A percentile compares a stretch with the other conserved stretches of the same genome.
Evolutionary conservation across 2,113 vertebrate species (phyloP).

Genomic region (Phaethon lepturus): DNA sequence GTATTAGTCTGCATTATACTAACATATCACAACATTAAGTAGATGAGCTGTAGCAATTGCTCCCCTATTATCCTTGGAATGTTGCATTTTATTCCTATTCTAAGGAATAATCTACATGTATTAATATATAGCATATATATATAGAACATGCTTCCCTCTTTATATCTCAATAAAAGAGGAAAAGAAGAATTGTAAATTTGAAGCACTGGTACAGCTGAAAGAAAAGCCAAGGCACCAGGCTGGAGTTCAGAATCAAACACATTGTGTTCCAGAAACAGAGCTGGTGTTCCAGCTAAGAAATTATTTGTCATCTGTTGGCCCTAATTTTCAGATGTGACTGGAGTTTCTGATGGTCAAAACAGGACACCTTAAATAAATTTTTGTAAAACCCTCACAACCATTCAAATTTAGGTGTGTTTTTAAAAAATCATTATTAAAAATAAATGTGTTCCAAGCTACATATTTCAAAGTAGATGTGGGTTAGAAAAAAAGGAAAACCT

Average conservation of each 20-base stretch:
- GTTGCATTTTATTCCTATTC: background rate
- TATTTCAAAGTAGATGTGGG: background rate
- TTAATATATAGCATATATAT: background rate
- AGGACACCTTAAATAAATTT: background rate
- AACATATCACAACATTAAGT: background rate
- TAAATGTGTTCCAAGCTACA: background rate
- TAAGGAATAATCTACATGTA: background rate
- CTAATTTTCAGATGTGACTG: background rate
- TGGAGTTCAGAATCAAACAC: slow-evolving; percentile 11
- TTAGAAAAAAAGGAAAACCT: background rate
- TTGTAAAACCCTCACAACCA: background rate
- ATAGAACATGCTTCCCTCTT: background rate
- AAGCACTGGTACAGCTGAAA: background rate
- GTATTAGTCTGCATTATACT: background rate
- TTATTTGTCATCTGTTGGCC: background rate
- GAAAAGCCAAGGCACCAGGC: slow-evolving; percentile 19
- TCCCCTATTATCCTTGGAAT: background rate
- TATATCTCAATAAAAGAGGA: background rate
- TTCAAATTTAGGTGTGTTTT: background rate
- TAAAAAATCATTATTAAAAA: background rate
- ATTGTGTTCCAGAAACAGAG: background rate
- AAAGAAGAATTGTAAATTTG: background rate
- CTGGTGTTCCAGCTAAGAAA: background rate
- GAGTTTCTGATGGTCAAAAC: background rate
- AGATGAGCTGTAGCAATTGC: background rate